phyloP scores from a whole-genome alignment of 2,888 invertebrate species.

The Perizoma flavofasciatum region DNA sequence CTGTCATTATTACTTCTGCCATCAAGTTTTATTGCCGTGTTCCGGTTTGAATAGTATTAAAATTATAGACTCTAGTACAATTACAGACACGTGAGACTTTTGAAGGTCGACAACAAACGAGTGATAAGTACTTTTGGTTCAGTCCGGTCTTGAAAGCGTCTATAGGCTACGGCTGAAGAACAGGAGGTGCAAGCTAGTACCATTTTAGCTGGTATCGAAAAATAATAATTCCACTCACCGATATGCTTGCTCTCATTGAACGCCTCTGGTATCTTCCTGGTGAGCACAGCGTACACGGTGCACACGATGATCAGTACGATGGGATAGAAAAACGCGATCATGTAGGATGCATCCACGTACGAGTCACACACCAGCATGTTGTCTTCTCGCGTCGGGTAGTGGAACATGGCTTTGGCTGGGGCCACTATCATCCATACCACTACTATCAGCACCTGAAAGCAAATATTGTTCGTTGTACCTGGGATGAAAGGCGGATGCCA shows the following conservation, averaged over 20 bases:
- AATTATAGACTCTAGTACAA: too few relatives aligned
- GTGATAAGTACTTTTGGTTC: too few relatives aligned
- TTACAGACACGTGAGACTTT: too few relatives aligned
- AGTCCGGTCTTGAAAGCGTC: too few relatives aligned
- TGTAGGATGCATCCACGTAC: constrained; percentile 96
- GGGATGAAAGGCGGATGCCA: too few relatives aligned
- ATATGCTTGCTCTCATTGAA: constrained; percentile 99
- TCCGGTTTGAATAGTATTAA: too few relatives aligned
- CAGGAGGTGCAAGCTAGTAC: too few relatives aligned
- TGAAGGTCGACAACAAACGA: too few relatives aligned
- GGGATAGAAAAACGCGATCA: constrained; percentile 97
- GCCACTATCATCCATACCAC: constrained; percentile 96
- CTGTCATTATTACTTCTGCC: too few relatives aligned
- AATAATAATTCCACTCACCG: constrained; percentile 81
- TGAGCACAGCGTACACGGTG: constrained; percentile 97
- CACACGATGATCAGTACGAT: constrained; percentile 95
- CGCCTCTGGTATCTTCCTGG: constrained; percentile 98
- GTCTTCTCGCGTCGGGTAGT: constrained; percentile 95
- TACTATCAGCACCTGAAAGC: constrained; percentile 90
- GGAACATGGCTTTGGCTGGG: constrained; percentile 94
- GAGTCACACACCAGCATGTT: constrained; percentile 97
- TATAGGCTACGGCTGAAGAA: too few relatives aligned
- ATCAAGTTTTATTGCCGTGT: too few relatives aligned
- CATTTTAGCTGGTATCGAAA: too few relatives aligned
- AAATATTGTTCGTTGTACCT: background rate